Percentiles rank a stretch among this genome's conserved stretches.
These are phyloP conservation scores for Aphelocoma californica DNA, from an alignment of 2,797 vertebrate species.

Conservation along the genomic window DNA sequence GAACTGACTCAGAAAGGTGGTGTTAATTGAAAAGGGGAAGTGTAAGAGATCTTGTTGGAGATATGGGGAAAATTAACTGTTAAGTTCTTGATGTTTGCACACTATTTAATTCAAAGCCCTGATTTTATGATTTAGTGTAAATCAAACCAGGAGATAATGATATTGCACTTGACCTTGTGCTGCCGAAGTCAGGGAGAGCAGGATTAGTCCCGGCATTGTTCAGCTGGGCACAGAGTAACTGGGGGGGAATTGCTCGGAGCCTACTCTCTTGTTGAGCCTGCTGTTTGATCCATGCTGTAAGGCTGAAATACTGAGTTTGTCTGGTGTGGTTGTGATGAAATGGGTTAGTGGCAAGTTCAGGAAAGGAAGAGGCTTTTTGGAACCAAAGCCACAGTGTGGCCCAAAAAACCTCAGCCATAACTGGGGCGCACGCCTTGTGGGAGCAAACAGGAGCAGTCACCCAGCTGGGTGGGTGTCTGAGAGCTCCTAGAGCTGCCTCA, in stretches of 20 bases:
- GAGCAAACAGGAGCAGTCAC: neutral
- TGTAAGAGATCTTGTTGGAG: slow-evolving; percentile 53
- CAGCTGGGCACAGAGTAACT: neutral
- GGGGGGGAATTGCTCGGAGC: neutral
- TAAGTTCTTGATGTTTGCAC: slow-evolving; percentile 57
- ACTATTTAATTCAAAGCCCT: slow-evolving; percentile 10
- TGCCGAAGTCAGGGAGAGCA: neutral
- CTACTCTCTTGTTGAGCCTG: neutral
- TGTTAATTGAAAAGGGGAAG: slow-evolving; percentile 64
- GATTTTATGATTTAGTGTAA: slow-evolving; percentile 19
- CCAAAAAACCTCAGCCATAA: neutral
- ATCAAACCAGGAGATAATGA: slow-evolving; percentile 5
- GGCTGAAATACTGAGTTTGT: neutral
- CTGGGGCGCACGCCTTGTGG: neutral
- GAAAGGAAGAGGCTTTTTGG: neutral
- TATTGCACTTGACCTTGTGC: neutral
- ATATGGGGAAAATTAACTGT: slow-evolving; percentile 41
- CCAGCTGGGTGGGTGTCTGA: neutral
- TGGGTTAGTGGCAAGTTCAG: neutral
- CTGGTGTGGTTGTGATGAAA: neutral
- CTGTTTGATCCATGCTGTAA: neutral
- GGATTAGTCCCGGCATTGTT: slow-evolving; percentile 7
- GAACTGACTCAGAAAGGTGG: slow-evolving; percentile 38
- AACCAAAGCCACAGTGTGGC: neutral
- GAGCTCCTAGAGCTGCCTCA: neutral